Percentiles rank a stretch among this genome's conserved stretches.
phyloP scores from a whole-genome alignment of 2,888 invertebrate species.

The Rhaphigaster nebulosa region DNA sequence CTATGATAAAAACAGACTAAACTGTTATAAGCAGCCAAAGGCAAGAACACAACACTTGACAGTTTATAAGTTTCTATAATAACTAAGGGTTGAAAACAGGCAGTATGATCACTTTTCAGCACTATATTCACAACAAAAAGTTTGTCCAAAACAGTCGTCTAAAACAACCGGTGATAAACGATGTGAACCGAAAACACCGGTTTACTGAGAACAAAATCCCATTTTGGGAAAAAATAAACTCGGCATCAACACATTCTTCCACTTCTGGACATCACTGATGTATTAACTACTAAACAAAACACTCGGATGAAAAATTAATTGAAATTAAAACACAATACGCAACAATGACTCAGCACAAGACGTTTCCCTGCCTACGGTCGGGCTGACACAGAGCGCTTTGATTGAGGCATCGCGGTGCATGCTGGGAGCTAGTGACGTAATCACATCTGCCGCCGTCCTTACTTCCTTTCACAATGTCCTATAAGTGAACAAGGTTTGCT shows the following conservation, averaged over 20 bases:
- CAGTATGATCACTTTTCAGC: not conserved
- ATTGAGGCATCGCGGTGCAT: not conserved
- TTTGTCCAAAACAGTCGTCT: not conserved
- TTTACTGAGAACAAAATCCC: slow-evolving; percentile 33
- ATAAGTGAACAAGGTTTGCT: not conserved
- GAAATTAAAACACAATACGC: slow-evolving; percentile 32
- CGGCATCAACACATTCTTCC: slow-evolving; percentile 23
- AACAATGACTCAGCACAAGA: slow-evolving; percentile 37
- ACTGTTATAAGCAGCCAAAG: not conserved
- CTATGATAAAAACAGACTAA: not conserved
- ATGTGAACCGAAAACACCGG: slow-evolving; percentile 40
- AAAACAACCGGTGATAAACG: slow-evolving; percentile 46
- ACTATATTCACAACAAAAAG: not conserved
- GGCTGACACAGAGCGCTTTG: slow-evolving; percentile 11
- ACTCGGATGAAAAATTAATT: not conserved
- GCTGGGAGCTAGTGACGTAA: slow-evolving; percentile 34
- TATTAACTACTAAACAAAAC: not conserved
- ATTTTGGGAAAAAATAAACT: slow-evolving; percentile 11
- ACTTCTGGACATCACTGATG: slow-evolving; percentile 19
- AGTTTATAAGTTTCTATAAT: not conserved
- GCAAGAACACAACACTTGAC: slow-evolving; percentile 36
- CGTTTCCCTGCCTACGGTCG: slow-evolving; percentile 30
- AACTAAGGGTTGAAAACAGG: not conserved
- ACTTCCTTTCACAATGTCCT: slow-evolving; percentile 39
- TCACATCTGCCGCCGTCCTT: not conserved